Conservation (phyloP, 2,797 vertebrate species). For the Catharus ustulatus region DNA sequence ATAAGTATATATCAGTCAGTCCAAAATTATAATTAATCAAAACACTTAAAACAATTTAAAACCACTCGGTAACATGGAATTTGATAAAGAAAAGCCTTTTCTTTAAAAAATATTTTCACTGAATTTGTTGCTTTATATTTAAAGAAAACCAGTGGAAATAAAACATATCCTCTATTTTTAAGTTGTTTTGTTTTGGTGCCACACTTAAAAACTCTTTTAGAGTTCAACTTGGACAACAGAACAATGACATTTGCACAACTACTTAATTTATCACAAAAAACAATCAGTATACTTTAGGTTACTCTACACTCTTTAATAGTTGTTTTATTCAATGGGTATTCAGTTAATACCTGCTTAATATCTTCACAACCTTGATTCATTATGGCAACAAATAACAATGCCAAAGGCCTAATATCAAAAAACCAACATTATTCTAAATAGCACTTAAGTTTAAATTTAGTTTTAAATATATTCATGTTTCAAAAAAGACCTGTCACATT, state of each 20-base stretch:
- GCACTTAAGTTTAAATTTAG: background rate
- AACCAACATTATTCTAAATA: background rate
- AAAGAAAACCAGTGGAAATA: slow-evolving; percentile 48
- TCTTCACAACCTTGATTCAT: background rate
- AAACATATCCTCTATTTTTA: slow-evolving; percentile 64
- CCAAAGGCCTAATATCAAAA: background rate
- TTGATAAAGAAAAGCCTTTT: background rate
- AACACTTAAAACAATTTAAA: background rate
- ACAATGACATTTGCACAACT: background rate
- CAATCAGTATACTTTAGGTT: background rate
- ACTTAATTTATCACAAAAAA: background rate
- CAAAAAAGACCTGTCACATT: background rate
- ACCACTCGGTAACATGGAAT: background rate
- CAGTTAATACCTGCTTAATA: background rate
- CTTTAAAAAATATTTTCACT: background rate
- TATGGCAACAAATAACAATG: background rate
- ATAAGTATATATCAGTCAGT: background rate
- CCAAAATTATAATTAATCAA: background rate
- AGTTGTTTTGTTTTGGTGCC: background rate
- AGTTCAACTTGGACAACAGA: background rate
- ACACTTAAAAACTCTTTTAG: background rate
- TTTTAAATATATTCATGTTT: background rate
- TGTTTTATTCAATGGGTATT: background rate
- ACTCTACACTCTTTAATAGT: background rate
- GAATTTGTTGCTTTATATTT: background rate